Conservation (phyloP, 2,888 invertebrate genomes). For the Tipula confusa region DNA sequence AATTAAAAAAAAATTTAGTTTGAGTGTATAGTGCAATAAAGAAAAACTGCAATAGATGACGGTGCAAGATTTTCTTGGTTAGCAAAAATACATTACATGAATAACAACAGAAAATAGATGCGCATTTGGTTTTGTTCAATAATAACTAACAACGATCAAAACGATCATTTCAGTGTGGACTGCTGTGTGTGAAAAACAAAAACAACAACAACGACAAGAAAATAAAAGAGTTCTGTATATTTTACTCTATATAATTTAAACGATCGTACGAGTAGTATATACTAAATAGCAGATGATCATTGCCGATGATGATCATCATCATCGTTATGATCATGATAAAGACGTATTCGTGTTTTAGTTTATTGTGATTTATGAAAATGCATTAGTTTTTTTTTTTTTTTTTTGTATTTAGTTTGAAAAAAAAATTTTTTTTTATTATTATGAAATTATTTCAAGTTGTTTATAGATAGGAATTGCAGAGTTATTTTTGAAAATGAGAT, state of each 20-base stretch:
- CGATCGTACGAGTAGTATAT: neutral
- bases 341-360: constrained; percentile 20
- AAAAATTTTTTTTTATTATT: constrained; percentile 25
- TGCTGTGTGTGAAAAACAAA: neutral
- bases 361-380: constrained; percentile 20
- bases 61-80: neutral
- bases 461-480: constrained; percentile 25
- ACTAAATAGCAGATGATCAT: constrained; percentile 12
- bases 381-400: constrained; percentile 14
- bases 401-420: neutral
- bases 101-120: neutral
- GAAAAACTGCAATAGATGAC: constrained; percentile 25
- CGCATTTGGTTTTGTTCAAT: constrained; percentile 15
- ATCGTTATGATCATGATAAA: neutral
- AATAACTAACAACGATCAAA: neutral
- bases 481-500: constrained; percentile 25
- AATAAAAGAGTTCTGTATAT: neutral
- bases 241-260: neutral
- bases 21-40: neutral
- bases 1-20: neutral
- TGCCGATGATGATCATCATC: neutral
- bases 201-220: neutral
- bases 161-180: neutral
- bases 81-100: neutral
- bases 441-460: constrained; percentile 25